Base-by-base conservation (phyloP, 2,113 vertebrate genomes). In the Vanacampus margaritifer region DNA sequence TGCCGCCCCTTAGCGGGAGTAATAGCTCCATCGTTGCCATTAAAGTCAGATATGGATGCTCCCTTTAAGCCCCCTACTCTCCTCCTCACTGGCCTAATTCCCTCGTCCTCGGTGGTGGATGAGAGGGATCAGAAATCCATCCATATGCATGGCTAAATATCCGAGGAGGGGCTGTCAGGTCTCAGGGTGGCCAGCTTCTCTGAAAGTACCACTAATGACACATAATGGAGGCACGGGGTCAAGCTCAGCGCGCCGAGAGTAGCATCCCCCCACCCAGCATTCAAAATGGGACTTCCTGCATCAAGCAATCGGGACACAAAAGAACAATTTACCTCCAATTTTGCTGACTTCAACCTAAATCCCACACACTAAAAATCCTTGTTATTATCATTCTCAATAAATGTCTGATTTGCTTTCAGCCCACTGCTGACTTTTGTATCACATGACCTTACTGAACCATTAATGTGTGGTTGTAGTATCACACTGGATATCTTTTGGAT, bases 191-290 rank as follows among this genome's bases (percentile, higher is more conserved):
- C 74, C 78, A 80, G 83, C 79, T 77, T 71, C 75, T 71, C 60
- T 75, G 69, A 89, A 88, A 89, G 82, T 82, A 84, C 82, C 78
- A 69, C 83, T 91, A 90, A 91, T 92, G 88, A 89, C 87, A 90
- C 85, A 87, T 91, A 90, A 91, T 91, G 84, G 88, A 91, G 86
- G 83, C 79, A 70, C 56, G 80, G 81, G 81, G 88, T 77, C 65
- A 41, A 75, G 81, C 77, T 67, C 73, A 64, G 68, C 73, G 70
- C 56, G 56, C 14, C 2, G 12, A 57, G 54, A 57, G 6, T 14
- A 8, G 28, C 24, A 16, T n/a, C 2, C 79, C 71, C 67, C 79
- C 66, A 41, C 26, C 67, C 65, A 9, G 51, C 73, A 75, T 72
- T 51, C 69, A 72, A 68, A 74, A 66, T 50, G 7, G 45, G 71